A percentile compares a stretch with the other conserved stretches of the same genome.
Conservation (phyloP, 2,888 invertebrate species). For the Aporophyla lueneburgensis region DNA sequence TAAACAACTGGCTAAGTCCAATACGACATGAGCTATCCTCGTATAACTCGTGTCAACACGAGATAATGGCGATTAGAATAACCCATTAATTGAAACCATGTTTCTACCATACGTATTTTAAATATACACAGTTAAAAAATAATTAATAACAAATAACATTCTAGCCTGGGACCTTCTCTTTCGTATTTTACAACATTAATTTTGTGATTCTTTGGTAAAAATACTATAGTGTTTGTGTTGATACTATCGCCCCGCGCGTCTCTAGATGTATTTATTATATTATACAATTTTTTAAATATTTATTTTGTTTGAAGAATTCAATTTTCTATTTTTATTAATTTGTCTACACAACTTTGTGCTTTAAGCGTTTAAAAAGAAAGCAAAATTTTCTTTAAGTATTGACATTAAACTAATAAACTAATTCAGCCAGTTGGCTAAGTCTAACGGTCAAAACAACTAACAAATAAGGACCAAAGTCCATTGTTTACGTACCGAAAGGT, state of each 20-base stretch:
- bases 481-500: conserved; percentile 29
- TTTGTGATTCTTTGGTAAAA: background rate
- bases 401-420: background rate
- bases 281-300: too few species aligned
- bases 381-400: background rate
- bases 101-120: background rate
- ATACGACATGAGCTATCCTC: background rate
- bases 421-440: background rate
- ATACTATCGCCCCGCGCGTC: too few species aligned
- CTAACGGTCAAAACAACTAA: conserved; percentile 10
- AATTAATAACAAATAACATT: background rate
- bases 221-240: background rate
- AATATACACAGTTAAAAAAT: background rate
- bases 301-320: too few species aligned
- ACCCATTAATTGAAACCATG: too few species aligned
- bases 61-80: background rate
- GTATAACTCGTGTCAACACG: background rate
- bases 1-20: background rate
- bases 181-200: background rate
- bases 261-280: too few species aligned
- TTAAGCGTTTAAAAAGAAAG: conserved; percentile 12
- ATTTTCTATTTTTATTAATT: too few species aligned
- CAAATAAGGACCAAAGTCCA: conserved; percentile 12
- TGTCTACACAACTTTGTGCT: conserved; percentile 3
- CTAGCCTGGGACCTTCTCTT: background rate